phyloP scores from a whole-genome alignment of 2,888 invertebrate genomes.

The Sisyra terminalis region DNA sequence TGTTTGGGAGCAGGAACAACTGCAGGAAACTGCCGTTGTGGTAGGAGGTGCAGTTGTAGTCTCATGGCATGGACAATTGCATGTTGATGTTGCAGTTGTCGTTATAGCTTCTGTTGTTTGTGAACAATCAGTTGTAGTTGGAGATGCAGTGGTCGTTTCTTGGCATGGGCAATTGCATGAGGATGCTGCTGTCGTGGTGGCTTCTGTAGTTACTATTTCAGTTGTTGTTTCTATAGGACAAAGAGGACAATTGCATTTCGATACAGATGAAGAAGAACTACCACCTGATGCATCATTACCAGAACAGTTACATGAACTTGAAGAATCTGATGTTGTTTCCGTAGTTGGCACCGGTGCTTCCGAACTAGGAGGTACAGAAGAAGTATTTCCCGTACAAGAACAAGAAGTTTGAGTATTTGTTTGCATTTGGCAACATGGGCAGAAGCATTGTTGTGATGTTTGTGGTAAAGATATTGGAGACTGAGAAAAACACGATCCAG shows the following conservation, averaged over 20 bases:
- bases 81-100: background rate
- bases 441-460: no score
- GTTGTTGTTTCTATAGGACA: background rate
- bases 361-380: no score
- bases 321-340: background rate
- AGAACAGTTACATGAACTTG: no score
- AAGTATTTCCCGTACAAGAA: no score
- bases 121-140: background rate
- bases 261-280: no score
- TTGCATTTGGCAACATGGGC: no score
- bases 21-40: background rate
- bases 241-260: no score
- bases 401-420: no score
- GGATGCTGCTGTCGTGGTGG: background rate
- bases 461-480: no score
- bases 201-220: background rate
- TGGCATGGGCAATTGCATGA: background rate
- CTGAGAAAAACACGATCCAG: no score
- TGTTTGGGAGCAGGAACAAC: background rate
- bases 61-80: background rate
- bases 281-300: no score
- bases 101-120: conserved; percentile 1
- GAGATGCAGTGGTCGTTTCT: background rate
- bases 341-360: background rate
- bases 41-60: conserved; percentile 1